Conservation (phyloP, 1,140 invertebrate genomes). For the Marisa cornuarietis region DNA sequence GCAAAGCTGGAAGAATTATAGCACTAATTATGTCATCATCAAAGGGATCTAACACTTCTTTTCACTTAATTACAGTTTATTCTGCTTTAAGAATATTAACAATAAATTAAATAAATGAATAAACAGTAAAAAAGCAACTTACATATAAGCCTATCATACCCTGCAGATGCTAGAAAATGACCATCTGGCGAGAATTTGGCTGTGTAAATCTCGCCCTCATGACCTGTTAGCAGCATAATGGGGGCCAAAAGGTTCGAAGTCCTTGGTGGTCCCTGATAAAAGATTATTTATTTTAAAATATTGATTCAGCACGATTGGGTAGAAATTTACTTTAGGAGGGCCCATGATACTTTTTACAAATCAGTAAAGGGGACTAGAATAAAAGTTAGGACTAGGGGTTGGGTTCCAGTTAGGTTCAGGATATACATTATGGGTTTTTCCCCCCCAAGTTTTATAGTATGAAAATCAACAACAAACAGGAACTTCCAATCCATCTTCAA, state of each 20-base stretch:
- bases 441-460: too few relatives aligned
- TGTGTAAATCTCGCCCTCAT: slow-evolving; percentile 95
- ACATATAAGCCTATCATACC: slow-evolving; percentile 98
- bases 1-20: neutral
- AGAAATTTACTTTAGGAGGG: too few relatives aligned
- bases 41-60: neutral
- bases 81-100: neutral
- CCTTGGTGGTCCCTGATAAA: slow-evolving; percentile 74
- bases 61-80: neutral
- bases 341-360: neutral
- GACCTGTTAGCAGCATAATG: slow-evolving; percentile 96
- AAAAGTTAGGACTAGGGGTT: neutral
- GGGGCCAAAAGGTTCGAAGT: slow-evolving; percentile 91
- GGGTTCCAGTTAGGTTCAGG: too few relatives aligned
- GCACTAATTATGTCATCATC: neutral
- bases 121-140: slow-evolving; percentile 63
- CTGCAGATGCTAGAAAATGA: slow-evolving; percentile 89
- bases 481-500: too few relatives aligned
- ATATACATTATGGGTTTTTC: neutral
- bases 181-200: slow-evolving; percentile 97
- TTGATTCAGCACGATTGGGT: neutral
- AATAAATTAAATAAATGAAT: neutral
- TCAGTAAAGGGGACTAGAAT: neutral
- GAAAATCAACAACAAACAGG: too few relatives aligned
- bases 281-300: neutral